Conservation (phyloP, 1,140 invertebrate genomes). For the Phymastichus coffea region DNA sequence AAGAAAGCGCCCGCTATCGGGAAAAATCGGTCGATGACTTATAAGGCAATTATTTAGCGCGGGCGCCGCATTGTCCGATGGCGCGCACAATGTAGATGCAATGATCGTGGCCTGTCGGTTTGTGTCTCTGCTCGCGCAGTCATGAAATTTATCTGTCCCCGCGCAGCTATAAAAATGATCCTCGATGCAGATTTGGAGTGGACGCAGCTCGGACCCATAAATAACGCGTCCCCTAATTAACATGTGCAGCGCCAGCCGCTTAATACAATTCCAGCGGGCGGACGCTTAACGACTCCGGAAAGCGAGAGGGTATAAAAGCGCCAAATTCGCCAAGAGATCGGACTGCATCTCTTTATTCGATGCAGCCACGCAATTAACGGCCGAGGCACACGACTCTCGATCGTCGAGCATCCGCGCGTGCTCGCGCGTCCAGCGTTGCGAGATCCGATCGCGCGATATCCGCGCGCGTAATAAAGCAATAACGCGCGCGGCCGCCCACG, state of each 20-base stretch:
- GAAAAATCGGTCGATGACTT: conserved; percentile 1
- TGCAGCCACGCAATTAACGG: conserved; percentile 14
- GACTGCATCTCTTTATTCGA: not conserved
- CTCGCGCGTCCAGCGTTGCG: not conserved
- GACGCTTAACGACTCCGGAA: no score
- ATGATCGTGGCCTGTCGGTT: conserved; percentile 6
- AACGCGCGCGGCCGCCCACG: not conserved
- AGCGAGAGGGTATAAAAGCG: no score
- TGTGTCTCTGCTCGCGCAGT: not conserved
- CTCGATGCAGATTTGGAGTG: not conserved
- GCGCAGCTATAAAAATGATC: conserved; percentile 26
- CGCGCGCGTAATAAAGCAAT: conserved; percentile 28
- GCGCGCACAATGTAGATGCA: conserved; percentile 18
- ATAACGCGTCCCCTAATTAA: conserved; percentile 4
- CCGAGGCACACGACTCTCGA: not conserved
- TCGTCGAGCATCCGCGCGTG: not conserved
- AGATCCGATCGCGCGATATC: conserved; percentile 14
- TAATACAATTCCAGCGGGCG: no score
- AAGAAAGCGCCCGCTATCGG: not conserved
- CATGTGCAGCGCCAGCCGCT: no score
- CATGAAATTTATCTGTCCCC: conserved; percentile 29
- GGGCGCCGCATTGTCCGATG: not conserved
- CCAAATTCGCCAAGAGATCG: not conserved
- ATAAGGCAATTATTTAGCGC: not conserved
- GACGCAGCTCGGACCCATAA: not conserved